Evolutionary conservation across 2,888 invertebrate species (phyloP).

Genomic region (Eupithecia subumbrata): DNA sequence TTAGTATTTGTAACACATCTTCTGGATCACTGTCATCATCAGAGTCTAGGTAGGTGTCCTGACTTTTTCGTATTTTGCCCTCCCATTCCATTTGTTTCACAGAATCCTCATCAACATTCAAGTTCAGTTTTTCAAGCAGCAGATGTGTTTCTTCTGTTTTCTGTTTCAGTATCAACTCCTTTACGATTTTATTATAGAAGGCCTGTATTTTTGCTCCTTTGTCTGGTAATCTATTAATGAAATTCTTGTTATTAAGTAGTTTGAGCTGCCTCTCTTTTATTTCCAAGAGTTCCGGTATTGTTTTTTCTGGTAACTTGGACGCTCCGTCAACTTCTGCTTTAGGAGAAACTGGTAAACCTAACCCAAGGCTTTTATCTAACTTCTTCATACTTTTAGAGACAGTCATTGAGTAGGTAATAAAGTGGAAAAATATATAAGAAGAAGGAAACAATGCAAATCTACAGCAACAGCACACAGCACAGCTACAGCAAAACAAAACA

Average conservation of each 20-base stretch:
- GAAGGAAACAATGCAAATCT: not conserved
- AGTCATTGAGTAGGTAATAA: slow-evolving; percentile 28
- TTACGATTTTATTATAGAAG: slow-evolving; percentile 75
- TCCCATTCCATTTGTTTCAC: slow-evolving; percentile 86
- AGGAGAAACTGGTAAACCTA: slow-evolving; percentile 66
- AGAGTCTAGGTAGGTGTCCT: slow-evolving; percentile 73
- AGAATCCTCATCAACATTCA: slow-evolving; percentile 68
- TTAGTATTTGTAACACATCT: slow-evolving; percentile 84
- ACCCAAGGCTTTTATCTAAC: slow-evolving; percentile 76
- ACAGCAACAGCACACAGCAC: not conserved
- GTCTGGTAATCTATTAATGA: slow-evolving; percentile 82
- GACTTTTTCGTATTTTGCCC: slow-evolving; percentile 67
- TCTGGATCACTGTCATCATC: slow-evolving; percentile 85
- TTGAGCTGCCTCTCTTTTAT: slow-evolving; percentile 83
- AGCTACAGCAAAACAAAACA: not conserved
- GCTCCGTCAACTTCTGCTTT: slow-evolving; percentile 83
- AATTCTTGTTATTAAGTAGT: slow-evolving; percentile 79
- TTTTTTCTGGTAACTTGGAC: slow-evolving; percentile 76
- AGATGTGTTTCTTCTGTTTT: slow-evolving; percentile 79
- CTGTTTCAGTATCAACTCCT: slow-evolving; percentile 76
- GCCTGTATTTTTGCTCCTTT: slow-evolving; percentile 83
- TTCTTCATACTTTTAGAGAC: slow-evolving; percentile 57
- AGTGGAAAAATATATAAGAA: not conserved
- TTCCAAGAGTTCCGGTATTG: slow-evolving; percentile 77
- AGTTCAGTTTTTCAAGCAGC: slow-evolving; percentile 78